Conservation (phyloP, 37 sponge, comb jelly and placozoan species). For the Bolinopsis microptera region DNA sequence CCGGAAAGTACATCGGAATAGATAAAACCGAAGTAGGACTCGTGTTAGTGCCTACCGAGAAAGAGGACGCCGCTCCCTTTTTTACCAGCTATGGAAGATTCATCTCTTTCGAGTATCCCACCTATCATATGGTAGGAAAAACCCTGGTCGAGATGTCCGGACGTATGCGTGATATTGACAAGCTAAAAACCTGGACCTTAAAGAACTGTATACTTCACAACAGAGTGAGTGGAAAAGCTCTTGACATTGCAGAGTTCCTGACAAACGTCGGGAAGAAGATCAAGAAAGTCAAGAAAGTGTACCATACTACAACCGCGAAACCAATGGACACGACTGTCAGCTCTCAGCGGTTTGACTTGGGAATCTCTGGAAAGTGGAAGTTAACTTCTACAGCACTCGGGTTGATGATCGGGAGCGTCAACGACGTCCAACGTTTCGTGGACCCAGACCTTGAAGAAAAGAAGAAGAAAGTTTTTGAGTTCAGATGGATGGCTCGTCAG, state of each 20-base stretch:
- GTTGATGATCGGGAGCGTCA: not conserved
- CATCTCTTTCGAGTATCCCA: conserved; percentile 34
- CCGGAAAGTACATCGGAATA: not conserved
- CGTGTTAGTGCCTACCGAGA: not conserved
- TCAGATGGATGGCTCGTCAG: not conserved
- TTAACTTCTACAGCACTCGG: not conserved
- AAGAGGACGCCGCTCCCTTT: not conserved
- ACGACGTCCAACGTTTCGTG: not conserved
- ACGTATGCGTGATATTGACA: not conserved
- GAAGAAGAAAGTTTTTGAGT: not conserved
- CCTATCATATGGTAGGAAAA: not conserved
- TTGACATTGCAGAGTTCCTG: not conserved
- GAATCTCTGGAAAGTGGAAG: not conserved
- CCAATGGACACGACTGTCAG: not conserved
- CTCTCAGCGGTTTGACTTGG: not conserved
- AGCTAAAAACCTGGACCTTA: not conserved
- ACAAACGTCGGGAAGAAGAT: too few species aligned
- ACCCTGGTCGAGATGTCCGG: not conserved
- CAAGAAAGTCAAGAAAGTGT: not conserved
- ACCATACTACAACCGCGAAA: too few species aligned
- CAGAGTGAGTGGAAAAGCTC: not conserved
- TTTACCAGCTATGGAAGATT: not conserved
- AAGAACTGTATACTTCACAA: not conserved
- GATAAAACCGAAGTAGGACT: too few species aligned
- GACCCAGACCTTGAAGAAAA: too few species aligned